Evolutionary conservation across 1,140 invertebrate species (phyloP).

Genomic region (Dryas iulia): DNA sequence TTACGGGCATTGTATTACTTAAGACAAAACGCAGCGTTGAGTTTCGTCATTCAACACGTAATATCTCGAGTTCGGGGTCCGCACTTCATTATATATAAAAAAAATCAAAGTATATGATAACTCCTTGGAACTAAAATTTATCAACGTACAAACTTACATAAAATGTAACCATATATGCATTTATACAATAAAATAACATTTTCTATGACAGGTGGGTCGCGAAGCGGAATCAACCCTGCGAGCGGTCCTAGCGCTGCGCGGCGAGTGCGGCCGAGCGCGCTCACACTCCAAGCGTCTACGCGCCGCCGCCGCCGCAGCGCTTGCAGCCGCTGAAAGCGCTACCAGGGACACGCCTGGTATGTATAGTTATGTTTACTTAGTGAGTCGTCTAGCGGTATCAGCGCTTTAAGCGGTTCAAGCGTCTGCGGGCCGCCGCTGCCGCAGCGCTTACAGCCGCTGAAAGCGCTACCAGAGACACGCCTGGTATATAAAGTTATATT

Average conservation of each 20-base stretch:
- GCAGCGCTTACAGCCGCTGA: constrained; percentile 56
- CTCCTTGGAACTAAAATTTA: too few relatives aligned
- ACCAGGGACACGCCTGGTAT: constrained; percentile 48
- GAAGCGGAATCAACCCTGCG: constrained; percentile 52
- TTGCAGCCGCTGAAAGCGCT: constrained; percentile 52
- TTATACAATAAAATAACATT: too few relatives aligned
- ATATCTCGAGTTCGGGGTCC: too few relatives aligned
- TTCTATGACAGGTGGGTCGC: constrained; percentile 43
- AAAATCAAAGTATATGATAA: too few relatives aligned
- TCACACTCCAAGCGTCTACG: constrained; percentile 51
- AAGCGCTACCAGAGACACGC: constrained; percentile 41
- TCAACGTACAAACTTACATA: too few relatives aligned
- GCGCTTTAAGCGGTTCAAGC: too few relatives aligned
- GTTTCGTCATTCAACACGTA: too few relatives aligned
- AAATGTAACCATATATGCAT: too few relatives aligned
- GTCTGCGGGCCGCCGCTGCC: constrained; percentile 36
- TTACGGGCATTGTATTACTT: too few relatives aligned
- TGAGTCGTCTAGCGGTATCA: too few relatives aligned
- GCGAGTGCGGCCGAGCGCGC: constrained; percentile 40
- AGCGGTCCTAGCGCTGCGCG: constrained; percentile 41
- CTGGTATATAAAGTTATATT: constrained; percentile 35
- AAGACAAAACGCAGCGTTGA: too few relatives aligned
- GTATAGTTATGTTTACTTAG: background rate
- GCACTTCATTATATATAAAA: too few relatives aligned
- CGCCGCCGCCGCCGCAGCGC: constrained; percentile 50